Evolutionary conservation across 2,797 vertebrate genomes (phyloP).

Genomic region (Oceanodroma leucorhoa): DNA sequence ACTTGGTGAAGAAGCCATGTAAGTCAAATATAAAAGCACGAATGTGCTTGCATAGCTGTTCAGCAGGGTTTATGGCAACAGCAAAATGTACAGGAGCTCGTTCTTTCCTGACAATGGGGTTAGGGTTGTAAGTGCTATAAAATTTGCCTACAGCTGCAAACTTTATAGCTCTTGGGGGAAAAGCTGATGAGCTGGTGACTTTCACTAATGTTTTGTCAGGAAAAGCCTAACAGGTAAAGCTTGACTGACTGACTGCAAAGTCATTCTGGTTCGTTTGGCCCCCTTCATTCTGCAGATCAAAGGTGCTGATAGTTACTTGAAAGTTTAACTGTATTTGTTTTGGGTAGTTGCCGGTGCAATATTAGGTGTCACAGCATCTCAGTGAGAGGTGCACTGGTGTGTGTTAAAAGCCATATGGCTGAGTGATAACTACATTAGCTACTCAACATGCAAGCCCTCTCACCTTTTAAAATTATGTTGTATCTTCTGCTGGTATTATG

Average conservation of each 20-base stretch:
- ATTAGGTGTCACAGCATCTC: neutral
- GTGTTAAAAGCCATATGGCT: neutral
- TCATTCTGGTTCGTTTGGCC: neutral
- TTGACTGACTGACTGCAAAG: neutral
- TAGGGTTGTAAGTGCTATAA: neutral
- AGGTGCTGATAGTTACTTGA: neutral
- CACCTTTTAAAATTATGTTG: neutral
- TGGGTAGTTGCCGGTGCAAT: neutral
- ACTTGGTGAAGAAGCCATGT: neutral
- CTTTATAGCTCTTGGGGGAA: neutral
- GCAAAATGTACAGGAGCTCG: neutral
- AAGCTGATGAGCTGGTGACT: neutral
- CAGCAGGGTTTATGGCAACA: neutral
- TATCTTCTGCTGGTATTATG: neutral
- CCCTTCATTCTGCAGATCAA: neutral
- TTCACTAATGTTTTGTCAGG: neutral
- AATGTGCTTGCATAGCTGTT: neutral
- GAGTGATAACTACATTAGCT: neutral
- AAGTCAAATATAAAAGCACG: neutral
- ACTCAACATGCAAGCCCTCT: neutral
- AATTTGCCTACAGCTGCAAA: neutral
- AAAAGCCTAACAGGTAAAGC: neutral
- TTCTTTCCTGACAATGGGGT: neutral
- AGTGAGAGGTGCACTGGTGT: accelerated
- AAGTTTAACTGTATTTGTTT: neutral